Percentiles rank a stretch among this genome's conserved stretches.
phyloP scores from a whole-genome alignment of 2,113 vertebrate species.

The Syrrhaptes paradoxus region DNA sequence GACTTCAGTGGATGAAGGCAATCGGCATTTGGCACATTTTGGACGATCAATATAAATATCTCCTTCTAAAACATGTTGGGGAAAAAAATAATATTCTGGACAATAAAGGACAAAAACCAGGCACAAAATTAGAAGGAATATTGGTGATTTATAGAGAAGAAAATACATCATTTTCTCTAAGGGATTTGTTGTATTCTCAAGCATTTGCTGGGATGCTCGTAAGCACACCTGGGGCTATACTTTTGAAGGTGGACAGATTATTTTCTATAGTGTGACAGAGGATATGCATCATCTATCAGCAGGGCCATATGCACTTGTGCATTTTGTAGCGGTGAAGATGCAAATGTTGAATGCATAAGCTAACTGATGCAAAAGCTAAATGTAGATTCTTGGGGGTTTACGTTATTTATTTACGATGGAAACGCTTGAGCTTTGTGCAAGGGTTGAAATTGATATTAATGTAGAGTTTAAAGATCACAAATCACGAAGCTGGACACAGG shows the following conservation, averaged over 20 bases:
- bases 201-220: not conserved
- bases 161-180: not conserved
- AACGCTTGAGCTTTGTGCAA: not conserved
- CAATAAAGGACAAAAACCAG: not conserved
- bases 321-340: slow-evolving; percentile 2
- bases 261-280: slow-evolving; percentile 25
- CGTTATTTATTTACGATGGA: slow-evolving; percentile 16
- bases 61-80: not conserved
- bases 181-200: slow-evolving; percentile 23
- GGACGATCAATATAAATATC: not conserved
- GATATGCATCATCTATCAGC: not conserved
- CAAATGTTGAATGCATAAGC: not conserved
- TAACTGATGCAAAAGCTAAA: slow-evolving; percentile 3
- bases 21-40: not conserved
- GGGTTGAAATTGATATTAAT: slow-evolving; percentile 68
- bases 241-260: slow-evolving; percentile 38
- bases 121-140: not conserved
- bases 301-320: not conserved
- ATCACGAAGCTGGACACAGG: slow-evolving; percentile 32
- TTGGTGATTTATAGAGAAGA: not conserved
- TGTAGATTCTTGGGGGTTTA: not conserved
- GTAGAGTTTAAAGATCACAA: slow-evolving; percentile 55
- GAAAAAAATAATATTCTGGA: not conserved
- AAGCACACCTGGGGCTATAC: slow-evolving; percentile 31
- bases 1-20: slow-evolving; percentile 12